Conservation (phyloP, 2,888 invertebrate genomes). For the Aporophyla nigra region DNA sequence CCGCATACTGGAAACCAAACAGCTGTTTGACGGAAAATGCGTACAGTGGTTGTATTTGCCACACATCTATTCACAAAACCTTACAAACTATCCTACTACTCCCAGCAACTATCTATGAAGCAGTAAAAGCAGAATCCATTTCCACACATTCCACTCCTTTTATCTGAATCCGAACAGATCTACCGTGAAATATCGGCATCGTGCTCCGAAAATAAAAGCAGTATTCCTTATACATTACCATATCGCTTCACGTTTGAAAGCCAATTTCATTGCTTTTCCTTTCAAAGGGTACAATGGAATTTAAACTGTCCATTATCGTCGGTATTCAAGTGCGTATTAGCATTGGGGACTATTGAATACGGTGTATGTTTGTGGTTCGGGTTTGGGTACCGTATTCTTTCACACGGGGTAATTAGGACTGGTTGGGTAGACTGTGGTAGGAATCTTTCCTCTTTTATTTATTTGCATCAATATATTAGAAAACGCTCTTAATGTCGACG, state of each 20-base stretch:
- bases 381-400: not conserved
- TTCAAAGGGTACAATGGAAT: slow-evolving; percentile 83
- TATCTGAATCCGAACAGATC: slow-evolving; percentile 87
- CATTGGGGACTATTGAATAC: slow-evolving; percentile 51
- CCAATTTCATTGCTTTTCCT: slow-evolving; percentile 88
- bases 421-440: not conserved
- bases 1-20: not conserved
- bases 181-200: slow-evolving; percentile 85
- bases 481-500: not conserved
- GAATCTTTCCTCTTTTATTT: not conserved
- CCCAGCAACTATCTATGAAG: not conserved
- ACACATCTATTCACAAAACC: not conserved
- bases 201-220: slow-evolving; percentile 85
- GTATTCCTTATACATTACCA: slow-evolving; percentile 85
- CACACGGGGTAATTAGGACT: too few species aligned
- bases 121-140: slow-evolving; percentile 54
- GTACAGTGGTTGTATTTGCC: not conserved
- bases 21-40: not conserved
- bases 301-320: slow-evolving; percentile 84
- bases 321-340: slow-evolving; percentile 48
- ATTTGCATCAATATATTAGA: not conserved
- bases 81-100: not conserved
- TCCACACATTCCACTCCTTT: slow-evolving; percentile 73
- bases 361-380: slow-evolving; percentile 23
- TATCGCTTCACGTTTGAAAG: slow-evolving; percentile 88